These are phyloP conservation scores for Nomada ferruginata DNA, from an alignment of 2,888 invertebrate species.

Conservation along the genomic window DNA sequence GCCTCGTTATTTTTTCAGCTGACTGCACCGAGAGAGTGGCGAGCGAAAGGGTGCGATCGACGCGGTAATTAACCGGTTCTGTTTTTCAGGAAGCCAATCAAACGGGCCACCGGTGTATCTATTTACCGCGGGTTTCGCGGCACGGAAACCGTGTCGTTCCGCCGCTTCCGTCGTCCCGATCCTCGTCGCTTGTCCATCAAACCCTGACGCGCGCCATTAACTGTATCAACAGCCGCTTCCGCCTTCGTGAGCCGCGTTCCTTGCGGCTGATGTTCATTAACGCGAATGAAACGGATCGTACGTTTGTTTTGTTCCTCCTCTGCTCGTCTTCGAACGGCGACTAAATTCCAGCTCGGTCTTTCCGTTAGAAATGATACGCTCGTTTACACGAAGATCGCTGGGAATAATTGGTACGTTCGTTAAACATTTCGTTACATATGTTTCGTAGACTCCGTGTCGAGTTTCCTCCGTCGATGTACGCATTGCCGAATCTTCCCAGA, in stretches of 20 bases:
- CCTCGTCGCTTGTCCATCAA: conserved; percentile 64
- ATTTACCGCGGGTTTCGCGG: conserved; percentile 58
- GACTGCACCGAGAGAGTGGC: conserved; percentile 60
- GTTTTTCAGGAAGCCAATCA: conserved; percentile 80
- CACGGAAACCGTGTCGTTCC: conserved; percentile 2
- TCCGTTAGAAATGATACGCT: neutral
- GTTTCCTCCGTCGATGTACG: neutral
- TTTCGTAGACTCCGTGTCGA: neutral
- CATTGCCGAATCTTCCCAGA: neutral
- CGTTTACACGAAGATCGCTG: neutral
- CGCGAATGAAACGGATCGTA: neutral
- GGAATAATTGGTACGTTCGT: no score
- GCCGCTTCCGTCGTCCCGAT: conserved; percentile 49
- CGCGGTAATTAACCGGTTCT: conserved; percentile 77
- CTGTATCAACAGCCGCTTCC: conserved; percentile 73
- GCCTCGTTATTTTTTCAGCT: conserved; percentile 80
- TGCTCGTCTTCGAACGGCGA: neutral
- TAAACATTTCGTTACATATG: no score
- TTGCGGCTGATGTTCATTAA: conserved; percentile 40
- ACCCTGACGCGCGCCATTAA: conserved; percentile 69
- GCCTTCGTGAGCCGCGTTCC: conserved; percentile 39
- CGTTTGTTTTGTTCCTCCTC: neutral
- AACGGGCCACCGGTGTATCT: conserved; percentile 48
- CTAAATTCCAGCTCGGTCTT: neutral
- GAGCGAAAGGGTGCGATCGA: conserved; percentile 48